Evolutionary conservation across 1,140 invertebrate genomes (phyloP).

Genomic region (Agrypnia vestita): DNA sequence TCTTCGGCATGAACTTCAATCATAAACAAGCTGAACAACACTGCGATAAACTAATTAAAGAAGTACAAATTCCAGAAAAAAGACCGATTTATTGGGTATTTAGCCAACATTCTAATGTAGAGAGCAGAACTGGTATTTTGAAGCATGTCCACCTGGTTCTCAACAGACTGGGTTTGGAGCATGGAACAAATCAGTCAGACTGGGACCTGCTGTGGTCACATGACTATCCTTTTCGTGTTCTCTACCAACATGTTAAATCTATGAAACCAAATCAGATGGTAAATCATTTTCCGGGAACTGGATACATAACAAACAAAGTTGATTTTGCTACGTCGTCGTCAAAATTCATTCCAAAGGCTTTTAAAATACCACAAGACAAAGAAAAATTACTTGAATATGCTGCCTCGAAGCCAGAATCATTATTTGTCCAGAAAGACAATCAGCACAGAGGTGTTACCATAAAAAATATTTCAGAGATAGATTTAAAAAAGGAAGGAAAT

Average conservation of each 20-base stretch:
- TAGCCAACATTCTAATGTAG: conserved; percentile 70
- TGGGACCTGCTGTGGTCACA: conserved; percentile 96
- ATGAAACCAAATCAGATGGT: conserved; percentile 86
- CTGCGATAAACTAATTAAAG: conserved; percentile 29
- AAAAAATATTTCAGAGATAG: conserved; percentile 79
- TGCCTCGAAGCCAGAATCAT: conserved; percentile 77
- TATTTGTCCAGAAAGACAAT: conserved; percentile 95
- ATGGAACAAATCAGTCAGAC: conserved; percentile 75
- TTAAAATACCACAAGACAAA: conserved; percentile 87
- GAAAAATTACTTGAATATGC: conserved; percentile 83
- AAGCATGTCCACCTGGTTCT: conserved; percentile 86
- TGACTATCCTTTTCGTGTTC: conserved; percentile 88
- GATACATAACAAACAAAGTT: conserved; percentile 96
- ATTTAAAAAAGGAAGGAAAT: conserved; percentile 81
- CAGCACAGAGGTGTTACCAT: conserved; percentile 92
- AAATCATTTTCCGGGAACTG: conserved; percentile 96
- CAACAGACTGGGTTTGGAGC: conserved; percentile 80
- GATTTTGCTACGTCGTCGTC: conserved; percentile 86
- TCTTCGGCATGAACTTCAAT: conserved; percentile 40
- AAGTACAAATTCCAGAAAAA: conserved; percentile 33
- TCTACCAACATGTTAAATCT: conserved; percentile 74
- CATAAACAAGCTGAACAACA: conserved; percentile 10
- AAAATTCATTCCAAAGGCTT: conserved; percentile 88
- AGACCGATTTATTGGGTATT: conserved; percentile 73
- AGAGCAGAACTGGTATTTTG: conserved; percentile 77